Evolutionary conservation across 1,140 invertebrate species (phyloP).

Genomic region (Ceratosolen fusciceps): DNA sequence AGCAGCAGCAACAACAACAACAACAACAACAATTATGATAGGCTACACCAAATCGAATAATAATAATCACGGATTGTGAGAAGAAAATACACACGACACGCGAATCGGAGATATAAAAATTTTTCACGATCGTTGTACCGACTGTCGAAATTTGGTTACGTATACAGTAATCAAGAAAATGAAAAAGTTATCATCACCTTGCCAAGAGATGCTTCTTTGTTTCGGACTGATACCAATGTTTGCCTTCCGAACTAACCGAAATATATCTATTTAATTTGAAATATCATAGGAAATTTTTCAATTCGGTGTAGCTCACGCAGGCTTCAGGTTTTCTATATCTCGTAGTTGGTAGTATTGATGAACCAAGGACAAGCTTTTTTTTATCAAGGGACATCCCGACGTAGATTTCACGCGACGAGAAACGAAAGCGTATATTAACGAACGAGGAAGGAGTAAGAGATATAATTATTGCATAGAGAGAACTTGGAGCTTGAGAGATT

Average conservation of each 20-base stretch:
- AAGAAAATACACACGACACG: constrained; percentile 42
- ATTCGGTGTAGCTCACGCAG: constrained; percentile 40
- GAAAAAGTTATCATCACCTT: constrained; percentile 4
- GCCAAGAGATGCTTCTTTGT: constrained; percentile 4
- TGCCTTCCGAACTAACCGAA: neutral
- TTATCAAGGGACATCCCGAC: too few relatives aligned
- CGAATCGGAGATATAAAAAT: constrained; percentile 36
- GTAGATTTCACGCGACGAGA: too few relatives aligned
- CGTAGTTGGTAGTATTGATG: neutral
- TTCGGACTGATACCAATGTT: constrained; percentile 11
- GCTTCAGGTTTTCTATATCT: constrained; percentile 21
- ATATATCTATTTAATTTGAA: neutral
- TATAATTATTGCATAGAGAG: too few relatives aligned
- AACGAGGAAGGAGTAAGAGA: too few relatives aligned
- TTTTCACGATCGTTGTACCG: constrained; percentile 37
- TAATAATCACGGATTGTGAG: constrained; percentile 49
- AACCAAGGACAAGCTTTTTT: too few relatives aligned
- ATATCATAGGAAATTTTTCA: constrained; percentile 40
- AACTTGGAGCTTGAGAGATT: constrained; percentile 13
- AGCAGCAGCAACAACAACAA: too few relatives aligned
- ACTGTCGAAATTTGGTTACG: constrained; percentile 46
- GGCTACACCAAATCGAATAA: constrained; percentile 45
- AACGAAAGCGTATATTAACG: too few relatives aligned
- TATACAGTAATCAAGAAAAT: neutral
- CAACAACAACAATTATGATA: too few relatives aligned